Conservation (phyloP, 2,797 vertebrate species). For the Pristis pectinata region DNA sequence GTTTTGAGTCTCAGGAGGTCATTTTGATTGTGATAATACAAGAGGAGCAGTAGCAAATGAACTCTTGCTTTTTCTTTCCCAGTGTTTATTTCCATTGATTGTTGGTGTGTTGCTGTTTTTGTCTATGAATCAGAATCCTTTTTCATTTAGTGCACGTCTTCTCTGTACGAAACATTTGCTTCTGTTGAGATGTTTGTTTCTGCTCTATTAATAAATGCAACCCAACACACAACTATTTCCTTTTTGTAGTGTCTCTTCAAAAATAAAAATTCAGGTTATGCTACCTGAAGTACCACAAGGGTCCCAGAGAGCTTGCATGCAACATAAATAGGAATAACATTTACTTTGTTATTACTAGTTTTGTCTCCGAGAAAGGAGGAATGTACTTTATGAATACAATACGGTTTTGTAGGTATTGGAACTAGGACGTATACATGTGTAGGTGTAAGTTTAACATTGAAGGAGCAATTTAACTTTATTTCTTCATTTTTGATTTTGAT, state of each 20-base stretch:
- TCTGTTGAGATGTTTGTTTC: not conserved
- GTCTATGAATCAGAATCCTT: not conserved
- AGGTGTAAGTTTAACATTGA: no score
- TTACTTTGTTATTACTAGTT: not conserved
- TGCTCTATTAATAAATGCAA: not conserved
- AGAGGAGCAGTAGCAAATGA: not conserved
- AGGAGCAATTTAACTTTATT: no score
- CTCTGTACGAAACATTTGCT: not conserved
- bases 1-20: not conserved
- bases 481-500: not conserved
- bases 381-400: not conserved
- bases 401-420: conserved; percentile 10
- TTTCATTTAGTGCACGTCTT: not conserved
- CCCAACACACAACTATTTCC: not conserved
- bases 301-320: not conserved
- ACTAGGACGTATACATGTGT: not conserved
- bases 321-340: not conserved
- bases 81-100: not conserved
- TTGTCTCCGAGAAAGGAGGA: not conserved
- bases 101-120: not conserved
- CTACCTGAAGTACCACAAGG: not conserved
- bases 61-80: not conserved
- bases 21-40: not conserved
- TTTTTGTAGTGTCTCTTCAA: not conserved
- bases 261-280: not conserved